These are phyloP conservation scores for Xestia ashworthii DNA, from an alignment of 2,888 invertebrate species.

Conservation along the genomic window DNA sequence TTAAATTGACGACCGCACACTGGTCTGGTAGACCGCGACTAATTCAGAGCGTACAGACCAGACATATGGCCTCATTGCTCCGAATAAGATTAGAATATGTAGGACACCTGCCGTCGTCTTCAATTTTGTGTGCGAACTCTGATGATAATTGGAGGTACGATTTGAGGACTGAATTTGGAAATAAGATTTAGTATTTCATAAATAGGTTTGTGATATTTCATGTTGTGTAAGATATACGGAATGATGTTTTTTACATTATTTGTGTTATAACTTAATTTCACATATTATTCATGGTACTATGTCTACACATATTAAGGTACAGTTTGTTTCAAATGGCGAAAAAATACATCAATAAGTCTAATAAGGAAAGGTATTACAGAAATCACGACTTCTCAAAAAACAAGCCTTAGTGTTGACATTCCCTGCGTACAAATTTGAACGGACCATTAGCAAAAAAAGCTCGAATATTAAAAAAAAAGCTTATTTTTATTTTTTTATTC, in stretches of 20 bases:
- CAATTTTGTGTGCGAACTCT: conserved; percentile 26
- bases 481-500: conserved; percentile 66
- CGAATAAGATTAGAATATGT: conserved; percentile 37
- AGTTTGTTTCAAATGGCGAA: not conserved
- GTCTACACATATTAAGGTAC: not conserved
- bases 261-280: conserved; percentile 1
- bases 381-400: not conserved
- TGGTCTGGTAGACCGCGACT: conserved; percentile 46
- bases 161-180: conserved; percentile 8
- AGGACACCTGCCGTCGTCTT: conserved; percentile 31
- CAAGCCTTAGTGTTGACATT: conserved; percentile 40
- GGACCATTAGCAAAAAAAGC: conserved; percentile 22
- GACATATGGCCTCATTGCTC: conserved; percentile 45
- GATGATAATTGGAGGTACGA: conserved; percentile 18
- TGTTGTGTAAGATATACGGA: not conserved
- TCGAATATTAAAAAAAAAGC: conserved; percentile 11
- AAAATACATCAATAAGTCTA: not conserved
- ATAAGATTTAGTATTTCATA: conserved; percentile 5
- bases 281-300: not conserved
- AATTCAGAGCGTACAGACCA: conserved; percentile 40
- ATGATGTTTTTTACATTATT: not conserved
- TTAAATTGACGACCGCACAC: conserved; percentile 46
- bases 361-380: not conserved
- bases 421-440: not conserved
- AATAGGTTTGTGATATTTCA: too few species aligned